Evolutionary conservation across 2,888 invertebrate genomes (phyloP), one percentile per base, ranked within the genome.

Genomic region (Labia minor): DNA sequence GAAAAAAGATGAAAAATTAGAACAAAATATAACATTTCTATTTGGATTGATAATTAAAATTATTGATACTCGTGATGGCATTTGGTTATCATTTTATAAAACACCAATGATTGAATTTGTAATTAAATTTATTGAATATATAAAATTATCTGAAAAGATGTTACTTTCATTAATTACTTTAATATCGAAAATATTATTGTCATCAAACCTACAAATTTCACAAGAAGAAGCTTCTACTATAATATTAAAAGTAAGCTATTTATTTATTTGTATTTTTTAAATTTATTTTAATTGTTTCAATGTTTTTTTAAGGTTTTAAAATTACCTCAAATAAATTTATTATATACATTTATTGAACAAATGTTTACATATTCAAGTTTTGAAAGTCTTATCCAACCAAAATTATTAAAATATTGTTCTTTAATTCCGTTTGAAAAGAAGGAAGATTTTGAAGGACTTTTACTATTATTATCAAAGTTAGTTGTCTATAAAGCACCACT

Each of bases 151-250:
- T 1, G 81, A 83, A 72, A 76, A 75, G 71, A 76, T 82, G 16
- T 71, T 83, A 37, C 75, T 81, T 49, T 14, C n/a, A 49, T 49
- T 49, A n/a, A 49, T 16, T 8, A 11, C 3, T 8, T 3, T 14
- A 16, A 49, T 14, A 8, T 49, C 63, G 6, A 21, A 26, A 16
- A 49, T 88, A 67, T 76, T 88, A 1, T 75, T 84, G 14, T 77
- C 88, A 0, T 78, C 81, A 8, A 82, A 84, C 71, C 77, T 88
- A 0, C 83, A 83, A 65, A 76, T 92, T 11, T 82, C 85, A 1
- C 91, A 91, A 77, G 86, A 91, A 74, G 85, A 86, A 74, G 85
- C 88, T 0, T 86, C 86, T 37, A 81, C 83, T n/a, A 78, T 91
- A 66, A 82, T 87, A 0, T 82, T 84, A 72, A 86, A 85, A 69